Conservation (phyloP, 2,888 invertebrate genomes). For the Stomorhina lunata region DNA sequence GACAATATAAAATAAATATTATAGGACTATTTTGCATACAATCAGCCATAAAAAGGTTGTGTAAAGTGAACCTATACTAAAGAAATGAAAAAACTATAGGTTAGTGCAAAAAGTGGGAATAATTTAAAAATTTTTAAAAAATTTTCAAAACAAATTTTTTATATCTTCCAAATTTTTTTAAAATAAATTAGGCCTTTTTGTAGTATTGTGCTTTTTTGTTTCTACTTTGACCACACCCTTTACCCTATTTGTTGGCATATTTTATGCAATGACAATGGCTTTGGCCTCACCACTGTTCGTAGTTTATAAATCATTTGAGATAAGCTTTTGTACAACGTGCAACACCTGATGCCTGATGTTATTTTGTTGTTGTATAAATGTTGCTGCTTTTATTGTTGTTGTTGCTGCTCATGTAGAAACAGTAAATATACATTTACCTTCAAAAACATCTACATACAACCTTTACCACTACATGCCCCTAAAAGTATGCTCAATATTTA, state of each 20-base stretch:
- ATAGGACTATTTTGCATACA: constrained; percentile 47
- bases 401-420: constrained; percentile 43
- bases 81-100: background rate
- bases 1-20: constrained; percentile 38
- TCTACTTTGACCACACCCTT: background rate
- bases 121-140: too few relatives aligned
- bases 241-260: constrained; percentile 71
- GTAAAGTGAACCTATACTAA: background rate
- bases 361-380: constrained; percentile 15
- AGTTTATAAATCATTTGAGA: constrained; percentile 79
- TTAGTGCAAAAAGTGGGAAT: background rate
- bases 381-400: constrained; percentile 42
- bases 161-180: too few relatives aligned
- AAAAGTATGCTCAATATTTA: constrained; percentile 19
- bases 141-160: too few relatives aligned
- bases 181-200: too few relatives aligned
- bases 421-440: constrained; percentile 5
- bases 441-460: constrained; percentile 10
- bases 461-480: constrained; percentile 3
- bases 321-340: constrained; percentile 77
- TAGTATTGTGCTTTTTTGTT: background rate
- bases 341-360: constrained; percentile 76
- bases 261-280: constrained; percentile 79
- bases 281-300: constrained; percentile 76
- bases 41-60: constrained; percentile 36